These are phyloP conservation scores for Seladonia tumulorum DNA, from an alignment of 2,888 invertebrate genomes.

Conservation along the genomic window DNA sequence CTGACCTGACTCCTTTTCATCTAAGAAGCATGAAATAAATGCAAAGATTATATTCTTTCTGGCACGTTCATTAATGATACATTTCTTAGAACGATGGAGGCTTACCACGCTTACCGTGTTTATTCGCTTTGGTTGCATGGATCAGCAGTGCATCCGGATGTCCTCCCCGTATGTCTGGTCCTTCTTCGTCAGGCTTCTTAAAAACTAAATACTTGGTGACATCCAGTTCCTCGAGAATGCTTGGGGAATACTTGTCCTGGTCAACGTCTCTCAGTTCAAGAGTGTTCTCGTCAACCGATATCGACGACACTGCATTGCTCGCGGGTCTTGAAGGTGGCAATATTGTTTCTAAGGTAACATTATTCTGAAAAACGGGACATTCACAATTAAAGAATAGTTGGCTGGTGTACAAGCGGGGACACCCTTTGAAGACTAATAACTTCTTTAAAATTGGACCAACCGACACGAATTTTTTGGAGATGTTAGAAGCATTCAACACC, in stretches of 20 bases:
- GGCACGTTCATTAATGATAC: not conserved
- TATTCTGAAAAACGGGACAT: slow-evolving; percentile 73
- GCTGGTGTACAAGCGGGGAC: not conserved
- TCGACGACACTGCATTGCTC: slow-evolving; percentile 80
- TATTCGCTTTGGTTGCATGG: slow-evolving; percentile 97
- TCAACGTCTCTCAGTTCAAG: slow-evolving; percentile 78
- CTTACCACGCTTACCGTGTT: slow-evolving; percentile 87
- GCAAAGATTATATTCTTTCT: slow-evolving; percentile 26
- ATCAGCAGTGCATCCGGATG: slow-evolving; percentile 97
- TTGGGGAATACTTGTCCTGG: slow-evolving; percentile 72
- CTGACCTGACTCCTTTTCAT: slow-evolving; percentile 85
- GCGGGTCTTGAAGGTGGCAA: slow-evolving; percentile 77
- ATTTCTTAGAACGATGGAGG: not conserved
- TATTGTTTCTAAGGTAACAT: slow-evolving; percentile 74
- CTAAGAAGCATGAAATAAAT: slow-evolving; percentile 72
- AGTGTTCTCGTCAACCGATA: slow-evolving; percentile 81
- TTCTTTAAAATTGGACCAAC: no score
- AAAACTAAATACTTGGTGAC: slow-evolving; percentile 91
- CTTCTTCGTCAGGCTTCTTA: slow-evolving; percentile 93
- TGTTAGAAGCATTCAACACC: no score
- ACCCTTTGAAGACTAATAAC: no score
- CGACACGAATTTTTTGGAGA: no score
- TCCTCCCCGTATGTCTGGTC: slow-evolving; percentile 96
- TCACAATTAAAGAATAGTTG: not conserved
- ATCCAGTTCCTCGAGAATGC: slow-evolving; percentile 90